A percentile compares a stretch with the other conserved stretches of the same genome.
Evolutionary conservation across 2,888 invertebrate genomes (phyloP).

Genomic region (Nymphalis c-album): DNA sequence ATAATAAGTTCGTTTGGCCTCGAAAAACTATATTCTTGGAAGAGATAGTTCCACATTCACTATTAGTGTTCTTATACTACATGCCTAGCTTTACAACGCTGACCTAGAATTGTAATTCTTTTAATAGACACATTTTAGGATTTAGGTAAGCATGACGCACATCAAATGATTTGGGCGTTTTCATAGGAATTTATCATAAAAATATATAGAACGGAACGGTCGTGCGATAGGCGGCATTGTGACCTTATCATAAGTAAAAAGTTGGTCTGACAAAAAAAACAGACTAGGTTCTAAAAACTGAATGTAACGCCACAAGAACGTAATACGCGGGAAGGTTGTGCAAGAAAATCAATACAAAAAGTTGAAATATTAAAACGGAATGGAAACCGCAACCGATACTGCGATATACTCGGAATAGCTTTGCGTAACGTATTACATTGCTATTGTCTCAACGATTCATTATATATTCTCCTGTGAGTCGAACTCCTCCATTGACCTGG

Average conservation of each 20-base stretch:
- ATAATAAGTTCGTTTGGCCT: constrained; percentile 29
- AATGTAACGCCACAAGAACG: constrained; percentile 1
- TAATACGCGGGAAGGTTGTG: constrained; percentile 4
- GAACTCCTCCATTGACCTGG: constrained; percentile 19
- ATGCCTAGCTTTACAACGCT: constrained; percentile 35
- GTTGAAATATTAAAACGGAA: constrained; percentile 1
- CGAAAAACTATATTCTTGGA: constrained; percentile 32
- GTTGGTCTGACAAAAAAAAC: background rate
- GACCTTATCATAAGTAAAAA: constrained; percentile 3
- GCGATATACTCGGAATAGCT: constrained; percentile 5
- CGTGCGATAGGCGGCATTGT: background rate
- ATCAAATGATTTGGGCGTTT: constrained; percentile 25
- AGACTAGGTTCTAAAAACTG: background rate
- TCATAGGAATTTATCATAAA: constrained; percentile 23
- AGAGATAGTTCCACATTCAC: constrained; percentile 29
- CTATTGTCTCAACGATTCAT: constrained; percentile 7
- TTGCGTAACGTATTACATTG: constrained; percentile 17
- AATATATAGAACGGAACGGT: constrained; percentile 14
- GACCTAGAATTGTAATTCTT: constrained; percentile 40
- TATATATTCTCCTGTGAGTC: constrained; percentile 16
- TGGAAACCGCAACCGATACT: constrained; percentile 13
- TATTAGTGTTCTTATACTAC: constrained; percentile 26
- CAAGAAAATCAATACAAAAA: constrained; percentile 9
- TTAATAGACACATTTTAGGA: constrained; percentile 39
- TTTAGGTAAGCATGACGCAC: constrained; percentile 37